A percentile compares a stretch with the other conserved stretches of the same genome.
These are phyloP conservation scores for Malurus melanocephalus DNA, from an alignment of 2,113 vertebrate species.

Conservation along the genomic window DNA sequence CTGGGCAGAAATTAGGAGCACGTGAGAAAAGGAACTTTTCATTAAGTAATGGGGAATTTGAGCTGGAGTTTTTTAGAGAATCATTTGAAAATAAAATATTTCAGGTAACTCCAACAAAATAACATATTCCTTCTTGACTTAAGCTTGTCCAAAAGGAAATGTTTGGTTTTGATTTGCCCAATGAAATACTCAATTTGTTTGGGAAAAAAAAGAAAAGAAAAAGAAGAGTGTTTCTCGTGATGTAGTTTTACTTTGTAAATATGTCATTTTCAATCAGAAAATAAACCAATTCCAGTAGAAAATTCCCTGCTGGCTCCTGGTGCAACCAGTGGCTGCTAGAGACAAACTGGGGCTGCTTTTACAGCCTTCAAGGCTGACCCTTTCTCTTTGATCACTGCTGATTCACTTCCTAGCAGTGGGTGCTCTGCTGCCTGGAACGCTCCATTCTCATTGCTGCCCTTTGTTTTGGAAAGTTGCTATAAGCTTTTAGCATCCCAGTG, in stretches of 20 bases:
- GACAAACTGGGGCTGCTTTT: background rate
- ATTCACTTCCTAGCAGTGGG: slow-evolving; percentile 1
- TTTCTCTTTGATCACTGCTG: background rate
- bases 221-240: background rate
- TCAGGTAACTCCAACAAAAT: background rate
- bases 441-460: background rate
- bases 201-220: rapidly evolving
- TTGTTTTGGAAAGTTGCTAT: background rate
- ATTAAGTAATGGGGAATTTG: background rate
- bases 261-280: background rate
- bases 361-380: background rate
- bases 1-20: background rate
- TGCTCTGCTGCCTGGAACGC: background rate
- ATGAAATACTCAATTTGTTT: background rate
- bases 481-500: slow-evolving; percentile 2
- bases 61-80: background rate
- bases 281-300: background rate
- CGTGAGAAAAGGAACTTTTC: background rate
- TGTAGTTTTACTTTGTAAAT: background rate
- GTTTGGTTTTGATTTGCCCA: background rate
- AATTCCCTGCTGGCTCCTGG: background rate
- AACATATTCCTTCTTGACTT: background rate
- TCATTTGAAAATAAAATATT: background rate
- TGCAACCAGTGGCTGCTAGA: background rate
- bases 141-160: background rate